phyloP scores from a whole-genome alignment of 2,113 vertebrate genomes.

The Mustelus asterias region DNA sequence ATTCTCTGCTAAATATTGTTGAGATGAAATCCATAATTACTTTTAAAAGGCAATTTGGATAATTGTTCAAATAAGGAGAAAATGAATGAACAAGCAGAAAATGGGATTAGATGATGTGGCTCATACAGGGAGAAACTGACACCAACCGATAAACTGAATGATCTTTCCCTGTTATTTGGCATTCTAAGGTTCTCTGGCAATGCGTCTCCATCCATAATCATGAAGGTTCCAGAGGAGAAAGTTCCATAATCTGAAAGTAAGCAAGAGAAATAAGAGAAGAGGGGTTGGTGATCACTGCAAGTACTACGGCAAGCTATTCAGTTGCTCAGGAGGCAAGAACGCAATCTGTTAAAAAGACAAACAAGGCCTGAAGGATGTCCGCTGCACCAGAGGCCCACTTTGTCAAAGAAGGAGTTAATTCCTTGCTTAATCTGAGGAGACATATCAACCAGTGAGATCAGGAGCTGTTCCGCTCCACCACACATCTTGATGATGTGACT shows the following conservation, averaged over 20 bases:
- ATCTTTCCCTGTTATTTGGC: not conserved
- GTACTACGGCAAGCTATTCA: not conserved
- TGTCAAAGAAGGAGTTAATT: not conserved
- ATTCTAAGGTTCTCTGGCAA: not conserved
- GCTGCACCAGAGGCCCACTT: not conserved
- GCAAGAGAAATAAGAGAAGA: not conserved
- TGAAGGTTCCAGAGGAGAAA: not conserved
- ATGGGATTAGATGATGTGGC: too few relatives aligned
- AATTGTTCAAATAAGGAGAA: not conserved
- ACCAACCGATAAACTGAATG: not conserved
- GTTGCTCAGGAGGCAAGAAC: not conserved
- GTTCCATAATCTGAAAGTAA: not conserved
- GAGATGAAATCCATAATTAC: not conserved
- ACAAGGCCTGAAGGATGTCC: not conserved
- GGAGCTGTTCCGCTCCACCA: not conserved
- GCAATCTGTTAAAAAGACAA: not conserved
- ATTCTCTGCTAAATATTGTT: not conserved
- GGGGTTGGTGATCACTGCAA: not conserved
- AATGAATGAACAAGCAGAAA: not conserved
- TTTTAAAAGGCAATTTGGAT: not conserved
- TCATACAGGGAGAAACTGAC: not conserved
- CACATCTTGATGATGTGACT: not conserved
- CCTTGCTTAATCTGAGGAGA: not conserved
- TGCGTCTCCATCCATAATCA: not conserved
- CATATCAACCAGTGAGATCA: not conserved